Evolutionary conservation across 2,888 invertebrate genomes (phyloP).

Genomic region (Syrphus vitripennis): DNA sequence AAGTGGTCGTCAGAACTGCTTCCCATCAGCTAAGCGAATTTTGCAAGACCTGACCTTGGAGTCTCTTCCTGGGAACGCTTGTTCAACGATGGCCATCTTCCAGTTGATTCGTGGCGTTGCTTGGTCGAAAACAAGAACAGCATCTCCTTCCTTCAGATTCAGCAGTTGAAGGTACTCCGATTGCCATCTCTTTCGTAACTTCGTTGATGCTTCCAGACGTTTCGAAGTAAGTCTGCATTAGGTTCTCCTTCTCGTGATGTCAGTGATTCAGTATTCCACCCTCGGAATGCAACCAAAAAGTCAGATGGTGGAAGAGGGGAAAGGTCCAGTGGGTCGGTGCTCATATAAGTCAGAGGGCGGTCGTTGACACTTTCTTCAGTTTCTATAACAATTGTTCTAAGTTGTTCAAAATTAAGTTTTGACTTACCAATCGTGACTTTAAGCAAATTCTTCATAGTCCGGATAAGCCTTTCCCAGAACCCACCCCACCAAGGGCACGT

Average conservation of each 20-base stretch:
- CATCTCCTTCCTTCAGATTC: neutral
- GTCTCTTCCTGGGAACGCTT: too few species aligned
- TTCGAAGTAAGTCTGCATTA: neutral
- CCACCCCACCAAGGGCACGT: neutral
- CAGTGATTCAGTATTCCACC: neutral
- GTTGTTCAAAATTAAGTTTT: neutral
- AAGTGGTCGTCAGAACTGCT: too few species aligned
- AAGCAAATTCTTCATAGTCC: neutral
- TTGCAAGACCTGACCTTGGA: too few species aligned
- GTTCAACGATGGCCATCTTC: too few species aligned
- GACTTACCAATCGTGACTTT: neutral
- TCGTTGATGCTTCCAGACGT: neutral
- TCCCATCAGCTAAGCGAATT: too few species aligned
- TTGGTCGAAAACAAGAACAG: neutral
- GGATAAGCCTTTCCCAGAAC: neutral
- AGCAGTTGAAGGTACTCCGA: neutral
- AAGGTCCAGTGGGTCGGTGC: neutral
- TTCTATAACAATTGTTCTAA: neutral
- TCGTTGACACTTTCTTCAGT: neutral
- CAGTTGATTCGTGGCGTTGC: too few species aligned
- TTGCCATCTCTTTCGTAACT: neutral
- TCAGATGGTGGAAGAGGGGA: neutral
- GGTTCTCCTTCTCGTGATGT: neutral
- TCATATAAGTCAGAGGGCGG: neutral
- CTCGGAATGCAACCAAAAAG: neutral